These are phyloP conservation scores for Hyalella azteca DNA, from an alignment of 2,888 invertebrate species.

Conservation along the genomic window DNA sequence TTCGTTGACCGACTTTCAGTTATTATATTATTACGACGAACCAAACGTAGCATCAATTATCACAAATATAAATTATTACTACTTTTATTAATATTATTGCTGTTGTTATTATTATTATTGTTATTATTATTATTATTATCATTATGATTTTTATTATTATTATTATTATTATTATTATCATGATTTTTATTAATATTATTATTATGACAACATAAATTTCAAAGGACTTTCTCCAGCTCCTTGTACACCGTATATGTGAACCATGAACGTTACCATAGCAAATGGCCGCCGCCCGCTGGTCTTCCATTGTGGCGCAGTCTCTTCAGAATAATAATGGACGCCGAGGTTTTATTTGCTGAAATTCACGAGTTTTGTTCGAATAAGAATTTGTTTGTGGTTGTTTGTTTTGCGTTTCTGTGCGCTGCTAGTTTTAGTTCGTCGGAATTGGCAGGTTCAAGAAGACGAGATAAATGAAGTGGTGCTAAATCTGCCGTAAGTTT, in stretches of 20 bases:
- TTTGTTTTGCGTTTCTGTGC: not conserved
- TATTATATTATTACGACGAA: no score
- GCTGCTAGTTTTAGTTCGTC: not conserved
- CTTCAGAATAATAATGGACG: slow-evolving; percentile 3
- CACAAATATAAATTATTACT: no score
- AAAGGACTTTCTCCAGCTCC: not conserved
- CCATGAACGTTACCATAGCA: not conserved
- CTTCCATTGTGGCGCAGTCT: not conserved
- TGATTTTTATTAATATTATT: not conserved
- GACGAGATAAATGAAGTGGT: not conserved
- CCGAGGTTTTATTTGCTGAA: no score
- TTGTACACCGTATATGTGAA: not conserved
- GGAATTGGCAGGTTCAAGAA: no score
- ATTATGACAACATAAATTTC: not conserved
- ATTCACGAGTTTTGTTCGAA: not conserved
- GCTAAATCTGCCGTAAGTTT: not conserved
- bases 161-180: not conserved
- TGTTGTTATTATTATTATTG: no score
- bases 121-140: no score
- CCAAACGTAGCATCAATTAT: no score
- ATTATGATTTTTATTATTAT: no score
- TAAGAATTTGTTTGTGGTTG: not conserved
- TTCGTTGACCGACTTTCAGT: no score
- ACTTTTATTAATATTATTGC: no score
- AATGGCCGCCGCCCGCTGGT: not conserved